These are phyloP conservation scores for Drosophila bunnanda DNA, from an alignment of 2,888 invertebrate species.

Conservation along the genomic window DNA sequence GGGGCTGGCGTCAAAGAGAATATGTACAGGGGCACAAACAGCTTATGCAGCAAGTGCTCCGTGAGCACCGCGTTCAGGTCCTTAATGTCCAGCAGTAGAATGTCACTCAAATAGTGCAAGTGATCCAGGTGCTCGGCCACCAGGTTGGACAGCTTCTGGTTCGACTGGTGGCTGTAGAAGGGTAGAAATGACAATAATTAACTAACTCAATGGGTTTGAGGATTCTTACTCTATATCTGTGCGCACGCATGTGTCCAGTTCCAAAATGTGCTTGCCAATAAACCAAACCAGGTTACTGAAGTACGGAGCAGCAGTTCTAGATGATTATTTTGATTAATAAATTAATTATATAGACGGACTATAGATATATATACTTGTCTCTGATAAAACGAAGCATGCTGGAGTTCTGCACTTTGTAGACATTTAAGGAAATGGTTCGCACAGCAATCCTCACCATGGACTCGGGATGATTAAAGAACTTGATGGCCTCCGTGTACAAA, in stretches of 20 bases:
- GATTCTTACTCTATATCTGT: slow-evolving; percentile 95
- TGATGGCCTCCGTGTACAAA: slow-evolving; percentile 99
- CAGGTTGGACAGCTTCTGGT: slow-evolving; percentile 95
- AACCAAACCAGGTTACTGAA: slow-evolving; percentile 99
- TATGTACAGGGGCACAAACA: slow-evolving; percentile 96
- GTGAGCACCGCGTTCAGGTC: slow-evolving; percentile 97
- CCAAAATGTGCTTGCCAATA: slow-evolving; percentile 98
- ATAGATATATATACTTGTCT: slow-evolving; percentile 86
- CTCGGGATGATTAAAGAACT: slow-evolving; percentile 99
- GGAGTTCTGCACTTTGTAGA: slow-evolving; percentile 96
- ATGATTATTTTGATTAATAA: background rate
- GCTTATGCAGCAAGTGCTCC: slow-evolving; percentile 96
- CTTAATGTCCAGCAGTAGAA: slow-evolving; percentile 95
- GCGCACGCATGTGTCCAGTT: slow-evolving; percentile 96
- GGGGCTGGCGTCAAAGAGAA: slow-evolving; percentile 91
- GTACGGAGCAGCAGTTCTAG: slow-evolving; percentile 97
- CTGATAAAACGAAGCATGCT: slow-evolving; percentile 98
- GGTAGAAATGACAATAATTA: too few species aligned
- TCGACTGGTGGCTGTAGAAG: slow-evolving; percentile 91
- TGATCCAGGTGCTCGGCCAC: slow-evolving; percentile 99
- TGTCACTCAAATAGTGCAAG: slow-evolving; percentile 98
- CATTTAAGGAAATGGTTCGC: slow-evolving; percentile 97
- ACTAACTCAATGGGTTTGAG: too few species aligned
- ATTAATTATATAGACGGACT: too few species aligned
- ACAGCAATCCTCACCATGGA: slow-evolving; percentile 99